Evolutionary conservation across 2,888 invertebrate species (phyloP).

Genomic region (Clusia tigrina): DNA sequence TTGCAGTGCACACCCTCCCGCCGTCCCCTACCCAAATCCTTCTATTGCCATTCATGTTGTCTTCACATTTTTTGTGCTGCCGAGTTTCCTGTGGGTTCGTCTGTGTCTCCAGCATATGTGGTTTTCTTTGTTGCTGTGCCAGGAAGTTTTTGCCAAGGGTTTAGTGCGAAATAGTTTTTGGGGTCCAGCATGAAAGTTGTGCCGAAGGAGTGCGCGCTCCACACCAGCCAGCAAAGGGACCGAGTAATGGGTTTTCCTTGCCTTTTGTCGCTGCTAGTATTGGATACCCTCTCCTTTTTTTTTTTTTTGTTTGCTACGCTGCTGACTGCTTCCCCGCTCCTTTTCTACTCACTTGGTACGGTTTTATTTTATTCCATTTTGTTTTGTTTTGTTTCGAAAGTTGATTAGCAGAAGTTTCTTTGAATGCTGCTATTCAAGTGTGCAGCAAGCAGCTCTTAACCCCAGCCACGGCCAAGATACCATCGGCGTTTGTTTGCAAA

Average conservation of each 20-base stretch:
- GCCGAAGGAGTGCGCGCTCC: background rate
- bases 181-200: background rate
- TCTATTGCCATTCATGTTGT: too few relatives aligned
- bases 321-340: background rate
- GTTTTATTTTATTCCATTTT: background rate
- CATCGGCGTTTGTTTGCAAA: too few relatives aligned
- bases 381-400: background rate
- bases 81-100: background rate
- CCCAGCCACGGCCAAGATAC: too few relatives aligned
- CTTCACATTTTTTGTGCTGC: background rate
- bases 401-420: slow-evolving; percentile 4
- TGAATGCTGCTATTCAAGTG: too few relatives aligned
- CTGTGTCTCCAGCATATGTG: background rate
- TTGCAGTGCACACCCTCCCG: too few relatives aligned
- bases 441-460: background rate
- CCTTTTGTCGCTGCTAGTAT: too few relatives aligned
- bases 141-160: slow-evolving; percentile 1
- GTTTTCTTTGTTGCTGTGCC: background rate
- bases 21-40: too few relatives aligned
- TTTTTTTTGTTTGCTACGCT: background rate
- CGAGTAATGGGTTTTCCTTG: background rate
- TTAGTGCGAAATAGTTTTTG: background rate
- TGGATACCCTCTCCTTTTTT: slow-evolving; percentile 1
- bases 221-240: background rate
- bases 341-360: too few relatives aligned